A percentile compares a stretch with the other conserved stretches of the same genome.
These are phyloP conservation scores for Australoheros facetus DNA, from an alignment of 2,797 vertebrate genomes.

Conservation along the genomic window DNA sequence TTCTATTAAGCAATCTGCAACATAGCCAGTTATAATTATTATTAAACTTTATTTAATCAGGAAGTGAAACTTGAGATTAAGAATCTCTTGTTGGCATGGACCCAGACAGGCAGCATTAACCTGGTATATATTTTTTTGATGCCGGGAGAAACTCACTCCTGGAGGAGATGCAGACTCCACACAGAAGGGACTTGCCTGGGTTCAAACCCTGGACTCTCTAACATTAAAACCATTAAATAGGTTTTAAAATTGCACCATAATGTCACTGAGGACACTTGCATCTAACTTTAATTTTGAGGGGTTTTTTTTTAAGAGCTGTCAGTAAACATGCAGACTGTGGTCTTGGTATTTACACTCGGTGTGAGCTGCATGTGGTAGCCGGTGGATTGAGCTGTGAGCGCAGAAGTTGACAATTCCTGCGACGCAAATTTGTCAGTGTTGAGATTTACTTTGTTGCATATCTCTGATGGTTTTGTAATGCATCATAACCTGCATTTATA, in stretches of 20 bases:
- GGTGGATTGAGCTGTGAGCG: background rate
- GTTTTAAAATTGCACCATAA: background rate
- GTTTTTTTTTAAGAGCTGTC: background rate
- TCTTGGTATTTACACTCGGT: background rate
- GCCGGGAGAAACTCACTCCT: background rate
- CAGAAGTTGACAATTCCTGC: background rate
- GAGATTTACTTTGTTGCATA: background rate
- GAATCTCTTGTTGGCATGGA: background rate
- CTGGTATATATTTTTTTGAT: no score
- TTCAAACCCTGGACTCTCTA: background rate
- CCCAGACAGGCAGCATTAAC: background rate
- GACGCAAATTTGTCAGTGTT: background rate
- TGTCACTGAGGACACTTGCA: background rate
- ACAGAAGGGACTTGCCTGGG: background rate
- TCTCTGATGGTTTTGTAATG: background rate
- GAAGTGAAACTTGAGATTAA: background rate
- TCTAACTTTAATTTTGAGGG: background rate
- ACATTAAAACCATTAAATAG: background rate
- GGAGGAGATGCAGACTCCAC: background rate
- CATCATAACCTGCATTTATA: background rate
- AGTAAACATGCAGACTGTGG: background rate
- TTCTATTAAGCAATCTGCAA: background rate
- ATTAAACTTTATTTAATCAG: background rate
- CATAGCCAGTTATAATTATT: background rate
- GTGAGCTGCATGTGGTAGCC: background rate